Percentiles rank a stretch among this genome's conserved stretches.
Conservation (phyloP, 2,113 vertebrate species). For the Pedetes capensis region DNA sequence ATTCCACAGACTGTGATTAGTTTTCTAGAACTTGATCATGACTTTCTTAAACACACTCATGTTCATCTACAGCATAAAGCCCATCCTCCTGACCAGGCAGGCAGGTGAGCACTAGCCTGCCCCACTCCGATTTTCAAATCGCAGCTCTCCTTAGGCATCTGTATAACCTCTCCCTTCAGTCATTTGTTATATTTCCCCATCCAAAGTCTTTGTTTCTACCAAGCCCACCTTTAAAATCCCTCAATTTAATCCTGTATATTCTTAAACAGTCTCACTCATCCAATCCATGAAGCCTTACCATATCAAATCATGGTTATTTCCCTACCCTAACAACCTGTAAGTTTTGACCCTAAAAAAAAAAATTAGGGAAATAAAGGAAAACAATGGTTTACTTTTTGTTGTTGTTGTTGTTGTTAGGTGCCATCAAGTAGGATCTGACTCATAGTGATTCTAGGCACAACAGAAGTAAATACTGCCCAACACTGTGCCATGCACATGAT, state of each 20-base stretch:
- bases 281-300: neutral
- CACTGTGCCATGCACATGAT: no score
- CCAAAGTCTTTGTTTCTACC: neutral
- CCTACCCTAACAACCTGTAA: neutral
- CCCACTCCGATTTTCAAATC: neutral
- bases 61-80: neutral
- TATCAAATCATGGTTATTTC: neutral
- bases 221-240: neutral
- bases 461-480: no score
- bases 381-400: neutral
- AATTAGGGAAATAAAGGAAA: slow-evolving; percentile 3
- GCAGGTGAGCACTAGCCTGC: neutral
- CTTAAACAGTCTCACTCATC: neutral
- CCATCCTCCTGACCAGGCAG: neutral
- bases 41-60: neutral
- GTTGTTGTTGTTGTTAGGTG: no score
- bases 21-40: neutral
- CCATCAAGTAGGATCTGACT: no score
- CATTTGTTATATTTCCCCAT: neutral
- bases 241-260: neutral
- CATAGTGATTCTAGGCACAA: no score
- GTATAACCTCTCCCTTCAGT: neutral
- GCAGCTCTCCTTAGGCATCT: neutral
- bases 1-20: neutral
- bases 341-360: neutral